These are phyloP conservation scores for Gortyna flavago DNA, from an alignment of 2,888 invertebrate species.

Conservation along the genomic window DNA sequence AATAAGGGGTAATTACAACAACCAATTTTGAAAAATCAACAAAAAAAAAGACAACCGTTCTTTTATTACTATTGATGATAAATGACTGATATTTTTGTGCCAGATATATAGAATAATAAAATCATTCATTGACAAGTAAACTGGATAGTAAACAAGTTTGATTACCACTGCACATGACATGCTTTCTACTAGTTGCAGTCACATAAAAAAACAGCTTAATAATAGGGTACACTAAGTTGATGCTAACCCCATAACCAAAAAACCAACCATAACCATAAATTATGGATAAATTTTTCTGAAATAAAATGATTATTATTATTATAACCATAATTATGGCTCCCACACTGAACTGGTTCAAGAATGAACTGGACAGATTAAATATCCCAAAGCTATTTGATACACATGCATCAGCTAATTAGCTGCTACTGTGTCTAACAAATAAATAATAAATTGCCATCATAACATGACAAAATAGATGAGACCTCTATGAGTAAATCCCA, in stretches of 20 bases:
- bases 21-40: background rate
- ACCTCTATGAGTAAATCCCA: background rate
- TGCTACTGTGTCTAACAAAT: too few relatives aligned
- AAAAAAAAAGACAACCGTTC: background rate
- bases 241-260: background rate
- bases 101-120: background rate
- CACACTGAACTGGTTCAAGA: too few relatives aligned
- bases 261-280: too few relatives aligned
- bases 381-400: too few relatives aligned
- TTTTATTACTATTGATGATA: background rate
- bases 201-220: background rate
- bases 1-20: background rate
- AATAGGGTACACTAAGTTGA: background rate
- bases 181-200: background rate
- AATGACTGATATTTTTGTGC: background rate
- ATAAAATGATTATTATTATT: too few relatives aligned
- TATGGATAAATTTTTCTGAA: too few relatives aligned
- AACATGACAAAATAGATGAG: background rate
- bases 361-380: too few relatives aligned
- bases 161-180: background rate
- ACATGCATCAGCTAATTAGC: too few relatives aligned
- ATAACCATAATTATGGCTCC: too few relatives aligned
- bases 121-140: background rate
- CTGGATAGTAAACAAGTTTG: too few relatives aligned
- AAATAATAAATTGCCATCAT: too few relatives aligned